Percentiles rank a stretch among this genome's conserved stretches.
Evolutionary conservation across 2,113 vertebrate genomes (phyloP).

Genomic region (Rutilus rutilus): DNA sequence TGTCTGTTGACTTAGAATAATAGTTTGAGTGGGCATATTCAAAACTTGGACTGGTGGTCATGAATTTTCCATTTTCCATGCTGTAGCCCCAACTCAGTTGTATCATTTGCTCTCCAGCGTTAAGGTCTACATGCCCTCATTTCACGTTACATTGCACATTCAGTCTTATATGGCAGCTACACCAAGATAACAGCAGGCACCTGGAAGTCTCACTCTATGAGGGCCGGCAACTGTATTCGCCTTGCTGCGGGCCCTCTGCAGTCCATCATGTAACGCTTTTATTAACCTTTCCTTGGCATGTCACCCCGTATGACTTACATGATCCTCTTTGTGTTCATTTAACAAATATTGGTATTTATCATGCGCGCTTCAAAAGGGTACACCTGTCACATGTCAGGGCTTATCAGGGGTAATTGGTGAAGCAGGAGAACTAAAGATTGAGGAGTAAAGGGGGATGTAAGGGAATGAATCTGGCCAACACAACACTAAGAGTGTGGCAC

Average conservation of each 20-base stretch:
- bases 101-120: neutral
- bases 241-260: constrained; percentile 36
- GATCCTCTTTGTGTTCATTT: constrained; percentile 16
- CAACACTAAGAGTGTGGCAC: neutral
- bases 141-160: constrained; percentile 6
- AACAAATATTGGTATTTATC: constrained; percentile 26
- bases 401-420: constrained; percentile 61
- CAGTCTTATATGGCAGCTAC: neutral
- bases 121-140: constrained; percentile 20
- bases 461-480: neutral
- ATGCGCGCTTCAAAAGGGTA: constrained; percentile 10
- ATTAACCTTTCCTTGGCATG: constrained; percentile 56
- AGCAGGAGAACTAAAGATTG: constrained; percentile 48
- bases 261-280: constrained; percentile 56
- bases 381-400: neutral
- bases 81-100: neutral
- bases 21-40: neutral
- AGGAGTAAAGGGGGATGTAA: neutral
- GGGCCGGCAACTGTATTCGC: constrained; percentile 28
- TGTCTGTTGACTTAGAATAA: neutral
- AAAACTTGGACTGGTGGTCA: neutral
- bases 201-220: constrained; percentile 30
- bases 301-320: constrained; percentile 8
- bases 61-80: neutral
- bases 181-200: constrained; percentile 33